Percentiles rank a stretch among this genome's conserved stretches.
Evolutionary conservation across 2,797 vertebrate species (phyloP).

Genomic region (Hemibagrus guttatus): DNA sequence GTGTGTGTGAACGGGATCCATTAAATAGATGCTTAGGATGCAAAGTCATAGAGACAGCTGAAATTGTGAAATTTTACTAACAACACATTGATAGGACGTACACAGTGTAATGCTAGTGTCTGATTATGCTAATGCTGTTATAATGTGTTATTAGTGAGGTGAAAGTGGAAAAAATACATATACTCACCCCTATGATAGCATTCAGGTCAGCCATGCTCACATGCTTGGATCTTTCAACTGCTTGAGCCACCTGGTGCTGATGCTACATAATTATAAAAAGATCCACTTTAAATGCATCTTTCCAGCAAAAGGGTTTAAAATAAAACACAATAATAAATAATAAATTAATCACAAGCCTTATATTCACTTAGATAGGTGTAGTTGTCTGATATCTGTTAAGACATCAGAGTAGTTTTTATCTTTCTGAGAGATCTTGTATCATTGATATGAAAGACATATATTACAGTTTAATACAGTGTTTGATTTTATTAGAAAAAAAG

Average conservation of each 20-base stretch:
- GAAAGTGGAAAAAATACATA: slow-evolving; percentile 33
- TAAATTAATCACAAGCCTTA: too few species aligned
- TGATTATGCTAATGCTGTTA: not conserved
- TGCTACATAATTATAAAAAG: slow-evolving; percentile 68
- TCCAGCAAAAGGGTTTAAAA: not conserved
- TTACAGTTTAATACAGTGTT: not conserved
- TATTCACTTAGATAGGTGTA: not conserved
- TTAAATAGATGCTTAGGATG: not conserved
- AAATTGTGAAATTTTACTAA: not conserved
- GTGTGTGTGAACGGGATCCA: not conserved
- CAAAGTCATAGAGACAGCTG: not conserved
- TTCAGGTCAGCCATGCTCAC: slow-evolving; percentile 83
- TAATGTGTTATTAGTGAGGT: slow-evolving; percentile 8
- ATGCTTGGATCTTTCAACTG: slow-evolving; percentile 82
- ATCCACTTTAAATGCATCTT: not conserved
- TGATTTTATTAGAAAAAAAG: too few species aligned
- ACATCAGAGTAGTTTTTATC: not conserved
- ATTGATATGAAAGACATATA: not conserved
- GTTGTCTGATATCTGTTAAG: not conserved
- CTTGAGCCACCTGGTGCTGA: slow-evolving; percentile 85
- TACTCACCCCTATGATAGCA: slow-evolving; percentile 88
- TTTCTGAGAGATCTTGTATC: not conserved
- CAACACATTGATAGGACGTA: not conserved
- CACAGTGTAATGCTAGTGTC: not conserved
- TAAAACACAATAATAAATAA: too few species aligned